Percentiles rank a stretch among this genome's conserved stretches.
Evolutionary conservation across 2,113 vertebrate species (phyloP).

Genomic region (Jaculus jaculus): DNA sequence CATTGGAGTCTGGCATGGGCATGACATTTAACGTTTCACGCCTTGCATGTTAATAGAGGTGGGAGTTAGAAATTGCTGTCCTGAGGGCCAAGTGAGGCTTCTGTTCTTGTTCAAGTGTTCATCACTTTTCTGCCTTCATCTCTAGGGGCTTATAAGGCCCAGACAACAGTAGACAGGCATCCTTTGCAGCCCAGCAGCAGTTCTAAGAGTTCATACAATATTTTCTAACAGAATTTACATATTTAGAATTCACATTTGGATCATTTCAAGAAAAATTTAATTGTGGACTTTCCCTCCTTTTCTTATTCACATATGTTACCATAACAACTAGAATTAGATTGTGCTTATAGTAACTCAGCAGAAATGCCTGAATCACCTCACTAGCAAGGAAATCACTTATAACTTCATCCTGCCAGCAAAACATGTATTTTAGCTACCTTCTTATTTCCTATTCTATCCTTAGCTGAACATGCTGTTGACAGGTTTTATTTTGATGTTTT

Average conservation of each 20-base stretch:
- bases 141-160: background rate
- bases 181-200: background rate
- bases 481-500: background rate
- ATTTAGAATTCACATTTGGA: slow-evolving; percentile 58
- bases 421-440: background rate
- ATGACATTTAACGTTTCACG: background rate
- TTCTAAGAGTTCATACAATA: slow-evolving; percentile 44
- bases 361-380: background rate
- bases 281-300: background rate
- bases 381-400: slow-evolving; percentile 20
- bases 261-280: slow-evolving; percentile 66
- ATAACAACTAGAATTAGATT: slow-evolving; percentile 66
- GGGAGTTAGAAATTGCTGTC: slow-evolving; percentile 5
- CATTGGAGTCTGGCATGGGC: background rate
- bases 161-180: slow-evolving; percentile 1
- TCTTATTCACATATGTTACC: slow-evolving; percentile 44
- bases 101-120: slow-evolving; percentile 21
- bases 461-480: background rate
- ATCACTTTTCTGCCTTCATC: slow-evolving; percentile 14
- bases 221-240: slow-evolving; percentile 45
- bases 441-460: slow-evolving; percentile 4
- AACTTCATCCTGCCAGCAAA: background rate
- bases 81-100: slow-evolving; percentile 23
- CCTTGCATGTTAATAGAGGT: slow-evolving; percentile 50
- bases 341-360: slow-evolving; percentile 33